Percentiles rank a stretch among this genome's conserved stretches.
Evolutionary conservation across 2,113 vertebrate genomes (phyloP).

Genomic region (Xenus cinereus): DNA sequence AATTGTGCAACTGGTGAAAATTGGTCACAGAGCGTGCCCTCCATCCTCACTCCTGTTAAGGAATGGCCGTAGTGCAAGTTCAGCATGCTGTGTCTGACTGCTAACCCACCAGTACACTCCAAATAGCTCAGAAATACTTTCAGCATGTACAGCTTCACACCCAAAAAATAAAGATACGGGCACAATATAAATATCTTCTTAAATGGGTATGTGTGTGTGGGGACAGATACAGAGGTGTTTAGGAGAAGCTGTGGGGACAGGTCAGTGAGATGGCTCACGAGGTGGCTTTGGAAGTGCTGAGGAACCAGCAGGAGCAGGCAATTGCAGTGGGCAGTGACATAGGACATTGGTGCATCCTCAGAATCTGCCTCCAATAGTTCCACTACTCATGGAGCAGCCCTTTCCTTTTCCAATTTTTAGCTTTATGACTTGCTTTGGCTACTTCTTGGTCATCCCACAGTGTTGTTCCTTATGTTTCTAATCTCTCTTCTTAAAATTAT

Average conservation of each 20-base stretch:
- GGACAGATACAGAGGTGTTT: not conserved
- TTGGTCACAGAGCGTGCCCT: not conserved
- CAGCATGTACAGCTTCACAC: not conserved
- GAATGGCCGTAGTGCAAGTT: rapidly evolving
- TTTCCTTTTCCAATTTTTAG: not conserved
- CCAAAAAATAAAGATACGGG: not conserved
- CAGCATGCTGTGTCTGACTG: not conserved
- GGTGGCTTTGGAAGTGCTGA: not conserved
- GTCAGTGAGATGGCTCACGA: not conserved
- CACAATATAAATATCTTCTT: not conserved
- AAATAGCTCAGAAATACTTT: not conserved
- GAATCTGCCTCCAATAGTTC: not conserved
- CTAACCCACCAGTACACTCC: not conserved
- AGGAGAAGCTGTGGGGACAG: not conserved
- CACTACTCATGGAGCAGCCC: not conserved
- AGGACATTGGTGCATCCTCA: rapidly evolving
- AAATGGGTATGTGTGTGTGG: rapidly evolving
- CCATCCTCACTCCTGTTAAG: not conserved
- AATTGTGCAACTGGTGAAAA: not conserved
- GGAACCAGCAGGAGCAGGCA: not conserved
- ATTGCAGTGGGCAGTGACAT: not conserved
- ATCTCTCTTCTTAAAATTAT: not conserved
- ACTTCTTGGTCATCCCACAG: not conserved
- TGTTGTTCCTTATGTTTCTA: not conserved
- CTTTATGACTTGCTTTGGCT: not conserved